Base-by-base conservation (phyloP, 2,113 vertebrate species). In the Otolemur garnettii region DNA sequence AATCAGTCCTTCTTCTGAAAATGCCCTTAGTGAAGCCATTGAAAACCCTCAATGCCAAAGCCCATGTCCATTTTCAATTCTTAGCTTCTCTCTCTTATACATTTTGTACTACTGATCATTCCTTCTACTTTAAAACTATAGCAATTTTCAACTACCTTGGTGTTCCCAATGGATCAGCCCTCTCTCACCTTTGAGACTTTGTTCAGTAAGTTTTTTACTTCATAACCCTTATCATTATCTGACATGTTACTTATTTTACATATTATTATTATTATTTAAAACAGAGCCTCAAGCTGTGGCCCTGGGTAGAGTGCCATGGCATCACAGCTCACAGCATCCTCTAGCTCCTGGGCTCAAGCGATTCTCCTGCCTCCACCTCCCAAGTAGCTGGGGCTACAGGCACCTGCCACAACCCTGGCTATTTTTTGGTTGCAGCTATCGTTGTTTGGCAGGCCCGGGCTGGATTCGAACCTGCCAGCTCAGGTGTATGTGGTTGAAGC, bases 161-260 rank as follows among this genome's bases (percentile, higher is more conserved):
- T 35, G 28, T 64, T 79, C 64, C 55, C 64, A 93, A 14, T 35
- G 55, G 55, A 33, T 92, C 84, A 79, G 14, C 19, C 57, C 14
- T 64, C 66, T 96, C 66, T 96, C 28, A 80, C 64, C 35, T 72
- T 71, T 72, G 55, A 62, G 26, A 2, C 26, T 64, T 21, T 79
- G 38, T 86, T 26, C 30, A 78, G 24, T 22, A 68, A 45, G 35
- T 90, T 66, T 86, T 74, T 89, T 87, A 35, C 78, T 62, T 92
- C 83, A 80, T 66, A 78, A 84, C 42, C 60, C 57, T 72, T 64
- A 88, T 57, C 42, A n/a, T 30, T 86, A 74, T 59, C 72, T 93
- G n/a, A 83, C 35, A 72, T 24, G 24, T 82, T 83, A 93, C 30
- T 74, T 90, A 62, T 72, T 84, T 96, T 88, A 88, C 62, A 88